Conservation (phyloP, 2,113 vertebrate species). For the Rhinopomastus cyanomelas region DNA sequence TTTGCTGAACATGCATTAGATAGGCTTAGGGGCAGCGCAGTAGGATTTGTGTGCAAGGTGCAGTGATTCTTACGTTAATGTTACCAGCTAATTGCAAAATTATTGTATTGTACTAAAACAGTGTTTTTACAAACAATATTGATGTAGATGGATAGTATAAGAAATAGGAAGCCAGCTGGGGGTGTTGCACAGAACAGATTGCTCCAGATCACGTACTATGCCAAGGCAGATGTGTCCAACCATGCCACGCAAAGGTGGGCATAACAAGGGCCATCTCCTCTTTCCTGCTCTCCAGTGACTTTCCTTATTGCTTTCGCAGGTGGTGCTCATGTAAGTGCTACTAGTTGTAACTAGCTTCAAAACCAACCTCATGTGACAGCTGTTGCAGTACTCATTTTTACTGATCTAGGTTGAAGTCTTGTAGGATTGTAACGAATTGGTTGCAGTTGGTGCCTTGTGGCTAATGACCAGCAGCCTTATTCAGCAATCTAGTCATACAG, state of each 20-base stretch:
- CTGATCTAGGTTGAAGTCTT: neutral
- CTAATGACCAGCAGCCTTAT: neutral
- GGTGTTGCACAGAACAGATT: neutral
- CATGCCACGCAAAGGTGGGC: accelerated
- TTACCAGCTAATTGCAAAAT: neutral
- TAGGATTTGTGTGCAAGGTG: accelerated
- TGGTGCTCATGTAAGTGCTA: neutral
- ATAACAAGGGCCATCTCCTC: accelerated
- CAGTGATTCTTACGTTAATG: neutral
- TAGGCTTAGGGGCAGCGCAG: neutral
- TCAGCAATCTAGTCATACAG: neutral
- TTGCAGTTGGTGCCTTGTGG: neutral
- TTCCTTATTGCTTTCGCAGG: neutral
- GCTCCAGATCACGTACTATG: neutral
- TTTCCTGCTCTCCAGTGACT: neutral
- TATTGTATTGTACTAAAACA: neutral
- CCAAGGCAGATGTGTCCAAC: neutral
- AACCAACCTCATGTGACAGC: neutral
- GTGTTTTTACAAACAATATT: neutral
- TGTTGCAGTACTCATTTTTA: neutral
- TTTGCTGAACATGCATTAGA: neutral
- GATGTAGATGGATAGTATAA: neutral
- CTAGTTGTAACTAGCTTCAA: neutral
- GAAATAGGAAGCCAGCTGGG: neutral
- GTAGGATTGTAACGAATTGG: neutral